A percentile compares a stretch with the other conserved stretches of the same genome.
Evolutionary conservation across 2,797 vertebrate species (phyloP).

Genomic region (Phoeniculus purpureus): DNA sequence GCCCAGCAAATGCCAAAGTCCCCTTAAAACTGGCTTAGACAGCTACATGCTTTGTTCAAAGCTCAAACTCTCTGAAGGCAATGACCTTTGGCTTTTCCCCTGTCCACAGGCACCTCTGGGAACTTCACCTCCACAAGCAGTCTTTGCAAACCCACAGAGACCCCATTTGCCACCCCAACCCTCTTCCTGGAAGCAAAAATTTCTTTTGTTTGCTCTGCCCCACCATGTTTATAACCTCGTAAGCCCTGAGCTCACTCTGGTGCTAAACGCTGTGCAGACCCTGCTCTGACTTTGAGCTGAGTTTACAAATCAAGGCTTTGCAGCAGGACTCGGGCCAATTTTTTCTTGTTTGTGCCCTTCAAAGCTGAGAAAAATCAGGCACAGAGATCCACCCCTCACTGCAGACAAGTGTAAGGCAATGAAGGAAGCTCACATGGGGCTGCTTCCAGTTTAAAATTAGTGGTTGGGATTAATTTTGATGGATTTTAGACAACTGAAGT

Average conservation of each 20-base stretch:
- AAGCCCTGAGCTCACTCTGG: background rate
- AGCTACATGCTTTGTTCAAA: background rate
- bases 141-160: background rate
- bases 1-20: background rate
- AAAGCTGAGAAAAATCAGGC: background rate
- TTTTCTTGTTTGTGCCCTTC: background rate
- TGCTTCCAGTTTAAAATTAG: background rate
- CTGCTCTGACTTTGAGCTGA: background rate
- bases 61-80: background rate
- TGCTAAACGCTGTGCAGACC: background rate
- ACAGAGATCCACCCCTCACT: background rate
- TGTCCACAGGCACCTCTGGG: background rate
- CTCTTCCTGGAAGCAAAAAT: background rate
- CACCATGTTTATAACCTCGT: accelerated
- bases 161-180: background rate
- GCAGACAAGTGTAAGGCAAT: background rate
- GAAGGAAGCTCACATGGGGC: background rate
- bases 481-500: background rate
- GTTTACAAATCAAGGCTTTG: background rate
- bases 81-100: background rate
- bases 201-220: background rate
- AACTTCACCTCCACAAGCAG: background rate
- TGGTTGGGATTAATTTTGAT: background rate
- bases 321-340: background rate
- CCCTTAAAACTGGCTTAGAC: background rate